A percentile compares a stretch with the other conserved stretches of the same genome.
phyloP scores from a whole-genome alignment of 1,140 invertebrate genomes.

The Calephelis virginiensis region DNA sequence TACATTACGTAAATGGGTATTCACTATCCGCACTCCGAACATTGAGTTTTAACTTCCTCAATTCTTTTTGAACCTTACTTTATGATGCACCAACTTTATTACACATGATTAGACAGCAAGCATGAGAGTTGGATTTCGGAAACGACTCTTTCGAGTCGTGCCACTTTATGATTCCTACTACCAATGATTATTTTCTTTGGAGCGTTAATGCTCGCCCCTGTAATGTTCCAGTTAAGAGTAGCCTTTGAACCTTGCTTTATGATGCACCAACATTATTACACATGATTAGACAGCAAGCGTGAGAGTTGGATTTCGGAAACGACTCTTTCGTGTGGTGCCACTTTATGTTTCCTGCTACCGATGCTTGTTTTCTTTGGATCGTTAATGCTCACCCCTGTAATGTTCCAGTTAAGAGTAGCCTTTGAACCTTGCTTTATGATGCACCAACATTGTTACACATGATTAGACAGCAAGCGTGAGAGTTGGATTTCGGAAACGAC shows the following conservation, averaged over 20 bases:
- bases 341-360: no score
- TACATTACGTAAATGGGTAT: slow-evolving; percentile 56
- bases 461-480: background rate
- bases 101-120: background rate
- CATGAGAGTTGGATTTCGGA: background rate
- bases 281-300: background rate
- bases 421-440: slow-evolving; percentile 30
- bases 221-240: no score
- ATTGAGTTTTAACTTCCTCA: slow-evolving; percentile 50
- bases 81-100: background rate
- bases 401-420: no score
- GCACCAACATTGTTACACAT: background rate
- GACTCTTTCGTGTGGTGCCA: no score
- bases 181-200: no score
- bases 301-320: background rate
- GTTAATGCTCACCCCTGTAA: no score
- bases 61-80: slow-evolving; percentile 35
- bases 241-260: slow-evolving; percentile 30
- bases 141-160: no score
- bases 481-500: background rate
- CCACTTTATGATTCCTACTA: no score
- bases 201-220: no score
- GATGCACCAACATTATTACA: background rate
- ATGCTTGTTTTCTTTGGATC: no score
- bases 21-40: slow-evolving; percentile 40